These are phyloP conservation scores for Leptestheria dahalacensis DNA, from an alignment of 1,140 invertebrate species.

Conservation along the genomic window DNA sequence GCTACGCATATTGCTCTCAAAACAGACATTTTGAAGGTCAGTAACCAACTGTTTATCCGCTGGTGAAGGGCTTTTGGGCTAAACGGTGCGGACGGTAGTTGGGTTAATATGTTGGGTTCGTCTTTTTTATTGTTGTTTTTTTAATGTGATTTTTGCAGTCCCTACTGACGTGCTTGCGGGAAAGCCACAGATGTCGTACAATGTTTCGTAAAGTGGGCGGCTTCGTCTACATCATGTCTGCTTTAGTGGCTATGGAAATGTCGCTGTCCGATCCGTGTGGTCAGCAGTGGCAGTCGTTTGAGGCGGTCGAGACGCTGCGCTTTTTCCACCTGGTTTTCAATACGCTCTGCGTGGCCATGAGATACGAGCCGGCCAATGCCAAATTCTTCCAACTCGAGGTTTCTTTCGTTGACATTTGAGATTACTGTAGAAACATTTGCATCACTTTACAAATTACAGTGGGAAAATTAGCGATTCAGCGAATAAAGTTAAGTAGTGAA, in stretches of 20 bases:
- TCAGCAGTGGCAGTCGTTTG: constrained; percentile 28
- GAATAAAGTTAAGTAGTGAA: too few relatives aligned
- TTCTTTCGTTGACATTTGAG: constrained; percentile 20
- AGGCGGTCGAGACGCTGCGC: constrained; percentile 42
- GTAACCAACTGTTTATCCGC: background rate
- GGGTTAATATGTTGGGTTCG: constrained; percentile 25
- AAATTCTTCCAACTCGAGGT: constrained; percentile 95
- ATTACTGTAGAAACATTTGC: too few relatives aligned
- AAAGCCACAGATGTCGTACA: constrained; percentile 87
- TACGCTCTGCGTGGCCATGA: constrained; percentile 90
- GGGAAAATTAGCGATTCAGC: too few relatives aligned
- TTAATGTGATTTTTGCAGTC: constrained; percentile 35
- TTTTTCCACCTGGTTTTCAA: constrained; percentile 82
- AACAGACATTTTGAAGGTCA: constrained; percentile 73
- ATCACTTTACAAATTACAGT: too few relatives aligned
- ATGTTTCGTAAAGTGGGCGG: constrained; percentile 91
- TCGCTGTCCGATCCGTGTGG: constrained; percentile 39
- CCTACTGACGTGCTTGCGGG: constrained; percentile 69
- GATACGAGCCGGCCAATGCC: constrained; percentile 96
- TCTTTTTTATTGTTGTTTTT: constrained; percentile 11
- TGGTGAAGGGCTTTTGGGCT: too few relatives aligned
- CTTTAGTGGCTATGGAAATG: constrained; percentile 82
- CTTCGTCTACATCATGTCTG: constrained; percentile 93
- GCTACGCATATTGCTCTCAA: constrained; percentile 64
- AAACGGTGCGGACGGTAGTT: too few relatives aligned